Conservation (phyloP, 2,888 invertebrate genomes). For the Encarsia formosa region DNA sequence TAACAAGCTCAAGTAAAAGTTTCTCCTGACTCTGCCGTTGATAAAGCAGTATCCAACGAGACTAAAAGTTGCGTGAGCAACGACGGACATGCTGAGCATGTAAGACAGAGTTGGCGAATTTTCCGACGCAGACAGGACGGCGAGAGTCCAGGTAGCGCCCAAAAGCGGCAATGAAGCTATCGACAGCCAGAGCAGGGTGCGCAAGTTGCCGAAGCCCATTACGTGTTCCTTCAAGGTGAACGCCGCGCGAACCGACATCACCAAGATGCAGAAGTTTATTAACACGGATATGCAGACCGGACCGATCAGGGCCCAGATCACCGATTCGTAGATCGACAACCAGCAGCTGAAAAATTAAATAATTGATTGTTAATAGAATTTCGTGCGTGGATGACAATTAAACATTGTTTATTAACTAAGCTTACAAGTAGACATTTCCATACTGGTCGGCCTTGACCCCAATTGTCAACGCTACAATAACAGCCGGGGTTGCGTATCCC, state of each 20-base stretch:
- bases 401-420: slow-evolving; percentile 34
- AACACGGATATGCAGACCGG: slow-evolving; percentile 78
- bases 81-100: slow-evolving; percentile 70
- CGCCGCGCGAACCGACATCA: slow-evolving; percentile 84
- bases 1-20: slow-evolving; percentile 66
- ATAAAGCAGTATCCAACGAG: slow-evolving; percentile 83
- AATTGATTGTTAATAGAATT: not conserved
- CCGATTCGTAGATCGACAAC: slow-evolving; percentile 88
- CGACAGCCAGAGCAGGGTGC: slow-evolving; percentile 81
- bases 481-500: slow-evolving; percentile 89
- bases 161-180: slow-evolving; percentile 81
- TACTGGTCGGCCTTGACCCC: slow-evolving; percentile 92
- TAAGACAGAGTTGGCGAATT: slow-evolving; percentile 70
- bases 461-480: slow-evolving; percentile 85
- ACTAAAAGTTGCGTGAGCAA: slow-evolving; percentile 78
- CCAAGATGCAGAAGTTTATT: slow-evolving; percentile 74
- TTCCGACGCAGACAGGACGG: slow-evolving; percentile 73
- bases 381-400: not conserved
- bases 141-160: slow-evolving; percentile 82
- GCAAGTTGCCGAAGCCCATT: slow-evolving; percentile 64
- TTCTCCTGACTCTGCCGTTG: slow-evolving; percentile 78
- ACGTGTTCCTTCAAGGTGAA: slow-evolving; percentile 88
- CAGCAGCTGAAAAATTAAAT: slow-evolving; percentile 69
- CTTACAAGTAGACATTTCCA: slow-evolving; percentile 90
- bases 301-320: slow-evolving; percentile 93